Evolutionary conservation across 2,888 invertebrate species (phyloP), one percentile per base, ranked within the genome.

Genomic region (Rhingia campestris): DNA sequence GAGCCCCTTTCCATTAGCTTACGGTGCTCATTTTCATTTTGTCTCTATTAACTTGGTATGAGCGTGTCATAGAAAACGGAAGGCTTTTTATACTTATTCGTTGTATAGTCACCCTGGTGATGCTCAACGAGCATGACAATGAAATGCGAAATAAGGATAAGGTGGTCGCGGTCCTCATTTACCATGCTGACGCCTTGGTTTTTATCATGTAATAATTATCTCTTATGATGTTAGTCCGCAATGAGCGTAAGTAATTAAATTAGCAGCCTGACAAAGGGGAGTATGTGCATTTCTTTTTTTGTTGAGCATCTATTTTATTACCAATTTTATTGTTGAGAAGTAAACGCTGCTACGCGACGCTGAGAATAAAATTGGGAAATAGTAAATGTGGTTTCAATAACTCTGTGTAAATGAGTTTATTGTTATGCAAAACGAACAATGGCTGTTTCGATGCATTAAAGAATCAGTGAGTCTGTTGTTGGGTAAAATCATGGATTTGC

Each of bases 171-270:
- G 22, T 47, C 53, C 69, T 64, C 72, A 47, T 72, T 80, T 79
- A 54, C 70, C 66, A 84, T 69, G 74, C 70, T 84, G 79, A 84
- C 84, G 79, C 84, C 80, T 70, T 74, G 80, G 64, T 84, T 84
- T 84, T 84, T 80, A 84, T 84, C 84, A 70, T 84, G 84, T 84
- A 80, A 22, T 22, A 22, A 84, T 84, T 84, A 84, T 84, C 84
- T 84, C 80, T 75, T 75, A 80, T 84, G 80, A 80, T 74, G 84
- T 70, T 69, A 84, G 80, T 84, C 80, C 88, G 89, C 89, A 90
- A 88, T 87, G 88, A 89, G 90, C 89, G 89, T 90, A 90, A 90
- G 90, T 90, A 90, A 90, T 90, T 90, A 90, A 90, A 90, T 90
- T 90, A 90, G 89, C 89, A 88, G 72, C 69, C 41, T 59, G 47